phyloP scores from a whole-genome alignment of 1,140 invertebrate genomes.

The Diachasma alloeum region DNA sequence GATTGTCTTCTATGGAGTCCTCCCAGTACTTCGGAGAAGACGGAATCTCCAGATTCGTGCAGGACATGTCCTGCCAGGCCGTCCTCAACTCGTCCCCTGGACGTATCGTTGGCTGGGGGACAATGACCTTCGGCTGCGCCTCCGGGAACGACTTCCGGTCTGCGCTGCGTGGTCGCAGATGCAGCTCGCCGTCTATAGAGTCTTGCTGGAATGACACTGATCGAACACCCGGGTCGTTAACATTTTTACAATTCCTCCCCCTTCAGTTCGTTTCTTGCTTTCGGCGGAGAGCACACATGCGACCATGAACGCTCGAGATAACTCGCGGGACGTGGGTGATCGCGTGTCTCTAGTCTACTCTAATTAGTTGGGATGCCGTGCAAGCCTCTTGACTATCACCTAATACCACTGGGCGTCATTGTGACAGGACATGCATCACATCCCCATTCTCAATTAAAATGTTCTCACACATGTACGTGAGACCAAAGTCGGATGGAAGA shows the following conservation, averaged over 20 bases:
- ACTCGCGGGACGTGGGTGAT: conserved; percentile 23
- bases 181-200: conserved; percentile 47
- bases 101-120: neutral
- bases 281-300: neutral
- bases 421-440: conserved; percentile 21
- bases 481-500: neutral
- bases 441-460: conserved; percentile 4
- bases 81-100: neutral
- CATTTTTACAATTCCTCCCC: neutral
- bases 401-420: conserved; percentile 17
- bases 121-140: neutral
- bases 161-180: conserved; percentile 28
- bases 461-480: neutral
- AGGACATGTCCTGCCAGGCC: neutral
- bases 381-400: conserved; percentile 23
- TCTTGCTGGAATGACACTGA: conserved; percentile 60
- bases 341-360: conserved; percentile 49
- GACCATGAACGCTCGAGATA: neutral
- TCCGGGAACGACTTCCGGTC: conserved; percentile 3
- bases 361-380: conserved; percentile 47
- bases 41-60: neutral
- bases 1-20: neutral
- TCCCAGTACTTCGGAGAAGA: conserved; percentile 3
- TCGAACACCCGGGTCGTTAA: conserved; percentile 15
- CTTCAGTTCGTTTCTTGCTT: neutral